phyloP scores from a whole-genome alignment of 2,113 vertebrate genomes.

The Limnothrissa miodon region DNA sequence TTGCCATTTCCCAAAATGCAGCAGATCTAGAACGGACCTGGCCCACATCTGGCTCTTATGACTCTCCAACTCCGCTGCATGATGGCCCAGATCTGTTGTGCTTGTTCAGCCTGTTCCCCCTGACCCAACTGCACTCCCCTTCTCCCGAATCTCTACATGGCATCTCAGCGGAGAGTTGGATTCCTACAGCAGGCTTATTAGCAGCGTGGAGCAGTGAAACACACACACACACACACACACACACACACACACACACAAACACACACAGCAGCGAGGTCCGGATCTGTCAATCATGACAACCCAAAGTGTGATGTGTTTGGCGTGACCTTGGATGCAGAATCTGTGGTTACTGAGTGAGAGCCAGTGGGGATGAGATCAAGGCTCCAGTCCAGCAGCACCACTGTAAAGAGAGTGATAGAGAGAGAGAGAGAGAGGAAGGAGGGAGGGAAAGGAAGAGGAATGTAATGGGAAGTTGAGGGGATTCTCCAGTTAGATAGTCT shows the following conservation, averaged over 20 bases:
- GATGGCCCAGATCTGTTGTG: too few species aligned
- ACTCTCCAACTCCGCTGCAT: too few species aligned
- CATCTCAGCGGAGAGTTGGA: background rate
- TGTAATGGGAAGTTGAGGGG: background rate
- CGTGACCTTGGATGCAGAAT: background rate
- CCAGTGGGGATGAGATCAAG: background rate
- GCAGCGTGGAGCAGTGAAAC: background rate
- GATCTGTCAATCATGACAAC: background rate
- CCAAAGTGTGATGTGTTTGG: background rate
- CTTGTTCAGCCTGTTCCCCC: too few species aligned
- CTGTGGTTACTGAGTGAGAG: background rate
- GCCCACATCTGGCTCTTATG: too few species aligned
- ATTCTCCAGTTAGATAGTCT: background rate
- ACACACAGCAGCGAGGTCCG: background rate
- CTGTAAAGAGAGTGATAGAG: background rate
- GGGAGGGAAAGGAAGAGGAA: background rate
- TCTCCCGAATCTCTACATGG: too few species aligned
- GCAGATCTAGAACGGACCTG: background rate
- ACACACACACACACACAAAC: background rate
- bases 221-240: background rate
- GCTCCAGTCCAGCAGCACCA: background rate
- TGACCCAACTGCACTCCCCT: too few species aligned
- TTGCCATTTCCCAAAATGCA: background rate
- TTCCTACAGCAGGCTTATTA: background rate
- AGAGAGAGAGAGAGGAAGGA: background rate